Conservation (phyloP, 2,888 invertebrate genomes). For the Arrhopalites spinosus region DNA sequence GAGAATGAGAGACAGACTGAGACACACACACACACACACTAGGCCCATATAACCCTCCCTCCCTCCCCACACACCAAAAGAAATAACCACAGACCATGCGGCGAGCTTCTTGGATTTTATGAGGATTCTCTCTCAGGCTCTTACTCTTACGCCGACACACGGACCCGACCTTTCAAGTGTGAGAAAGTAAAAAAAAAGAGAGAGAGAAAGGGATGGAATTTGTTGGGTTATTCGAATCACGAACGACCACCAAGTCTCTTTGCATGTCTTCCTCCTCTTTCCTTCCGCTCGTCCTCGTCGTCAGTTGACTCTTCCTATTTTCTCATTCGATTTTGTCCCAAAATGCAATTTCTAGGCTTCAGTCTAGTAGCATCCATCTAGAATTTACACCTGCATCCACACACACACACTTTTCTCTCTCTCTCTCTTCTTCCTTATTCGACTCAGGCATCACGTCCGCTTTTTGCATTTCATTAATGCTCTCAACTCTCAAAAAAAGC, state of each 20-base stretch:
- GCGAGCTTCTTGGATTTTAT: conserved; percentile 34
- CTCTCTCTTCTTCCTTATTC: conserved; percentile 34
- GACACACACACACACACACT: neutral
- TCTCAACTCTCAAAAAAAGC: neutral
- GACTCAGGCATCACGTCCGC: conserved; percentile 40
- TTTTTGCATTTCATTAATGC: conserved; percentile 45
- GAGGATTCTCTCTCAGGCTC: conserved; percentile 20
- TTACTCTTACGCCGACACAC: neutral
- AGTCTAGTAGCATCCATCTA: conserved; percentile 33
- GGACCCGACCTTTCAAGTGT: conserved; percentile 23
- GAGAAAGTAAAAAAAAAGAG: conserved; percentile 1
- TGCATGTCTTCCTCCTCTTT: conserved; percentile 43
- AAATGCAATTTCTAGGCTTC: conserved; percentile 45
- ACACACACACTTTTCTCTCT: neutral
- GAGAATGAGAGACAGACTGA: neutral
- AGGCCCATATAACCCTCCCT: too few relatives aligned
- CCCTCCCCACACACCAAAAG: neutral
- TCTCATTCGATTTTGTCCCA: conserved; percentile 46
- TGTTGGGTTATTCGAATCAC: conserved; percentile 48
- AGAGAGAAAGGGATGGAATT: conserved; percentile 23
- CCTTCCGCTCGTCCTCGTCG: conserved; percentile 39
- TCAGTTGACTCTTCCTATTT: conserved; percentile 49
- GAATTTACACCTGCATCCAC: conserved; percentile 46
- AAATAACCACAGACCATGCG: conserved; percentile 38
- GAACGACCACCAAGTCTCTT: conserved; percentile 47